These are phyloP conservation scores for Acanthosoma haemorrhoidale DNA, from an alignment of 2,888 invertebrate species.

Conservation along the genomic window DNA sequence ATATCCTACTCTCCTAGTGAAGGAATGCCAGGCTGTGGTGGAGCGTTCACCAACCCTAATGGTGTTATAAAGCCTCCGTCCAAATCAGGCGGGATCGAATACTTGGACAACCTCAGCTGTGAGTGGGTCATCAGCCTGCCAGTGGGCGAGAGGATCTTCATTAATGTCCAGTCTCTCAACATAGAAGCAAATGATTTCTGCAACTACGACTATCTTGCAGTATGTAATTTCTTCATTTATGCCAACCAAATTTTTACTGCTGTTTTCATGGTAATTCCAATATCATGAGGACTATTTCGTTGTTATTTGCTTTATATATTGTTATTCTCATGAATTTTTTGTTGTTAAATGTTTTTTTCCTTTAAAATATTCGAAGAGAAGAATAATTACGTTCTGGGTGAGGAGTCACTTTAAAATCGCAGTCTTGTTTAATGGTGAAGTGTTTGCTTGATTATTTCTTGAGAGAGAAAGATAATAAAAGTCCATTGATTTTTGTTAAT, in stretches of 20 bases:
- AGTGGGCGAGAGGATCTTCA: constrained; percentile 56
- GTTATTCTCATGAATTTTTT: no score
- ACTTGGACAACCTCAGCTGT: constrained; percentile 60
- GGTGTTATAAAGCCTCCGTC: constrained; percentile 58
- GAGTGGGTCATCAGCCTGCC: constrained; percentile 73
- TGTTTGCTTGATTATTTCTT: no score
- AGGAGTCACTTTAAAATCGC: no score
- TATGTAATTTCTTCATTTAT: constrained; percentile 43
- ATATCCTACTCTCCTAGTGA: constrained; percentile 66
- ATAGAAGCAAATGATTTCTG: constrained; percentile 60
- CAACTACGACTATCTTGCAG: constrained; percentile 59
- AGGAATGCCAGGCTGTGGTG: constrained; percentile 77
- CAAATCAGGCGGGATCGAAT: constrained; percentile 8
- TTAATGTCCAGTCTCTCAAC: constrained; percentile 60
- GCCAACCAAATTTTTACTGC: background rate
- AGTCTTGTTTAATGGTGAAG: no score
- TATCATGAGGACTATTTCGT: background rate
- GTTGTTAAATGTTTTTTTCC: no score
- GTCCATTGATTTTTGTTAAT: no score
- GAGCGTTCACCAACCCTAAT: constrained; percentile 57
- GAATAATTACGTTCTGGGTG: no score
- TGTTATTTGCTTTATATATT: no score
- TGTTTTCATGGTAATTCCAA: background rate
- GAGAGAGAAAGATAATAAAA: no score
- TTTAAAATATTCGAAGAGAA: no score